A percentile compares a stretch with the other conserved stretches of the same genome.
These are phyloP conservation scores for Tenthredo mesomela DNA, from an alignment of 2,888 invertebrate genomes.

Conservation along the genomic window DNA sequence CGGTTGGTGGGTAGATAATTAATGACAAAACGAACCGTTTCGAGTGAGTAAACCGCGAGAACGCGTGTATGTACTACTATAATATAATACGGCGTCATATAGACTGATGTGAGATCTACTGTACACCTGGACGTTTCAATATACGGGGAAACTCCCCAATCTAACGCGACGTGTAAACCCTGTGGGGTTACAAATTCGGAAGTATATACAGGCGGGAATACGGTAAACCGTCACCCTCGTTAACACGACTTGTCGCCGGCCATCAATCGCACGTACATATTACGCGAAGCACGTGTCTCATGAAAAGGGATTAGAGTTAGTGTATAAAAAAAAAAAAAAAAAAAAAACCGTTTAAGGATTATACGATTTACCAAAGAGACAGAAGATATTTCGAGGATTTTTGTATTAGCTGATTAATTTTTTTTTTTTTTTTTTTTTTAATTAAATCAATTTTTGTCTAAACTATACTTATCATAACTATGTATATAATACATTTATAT, in stretches of 20 bases:
- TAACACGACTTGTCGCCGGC: conserved; percentile 3
- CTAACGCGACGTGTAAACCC: neutral
- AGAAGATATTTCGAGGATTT: neutral
- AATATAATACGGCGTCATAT: neutral
- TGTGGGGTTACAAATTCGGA: neutral
- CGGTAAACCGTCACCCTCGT: neutral
- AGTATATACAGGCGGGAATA: neutral
- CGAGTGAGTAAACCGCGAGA: neutral
- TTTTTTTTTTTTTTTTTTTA: neutral
- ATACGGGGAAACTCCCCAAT: neutral
- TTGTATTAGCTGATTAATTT: neutral
- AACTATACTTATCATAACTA: neutral
- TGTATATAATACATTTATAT: neutral
- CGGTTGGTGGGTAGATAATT: conserved; percentile 32
- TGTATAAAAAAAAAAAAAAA: neutral
- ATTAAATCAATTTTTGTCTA: neutral
- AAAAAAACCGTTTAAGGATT: neutral
- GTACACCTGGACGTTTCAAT: conserved; percentile 3
- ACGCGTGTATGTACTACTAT: no score
- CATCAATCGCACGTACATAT: conserved; percentile 7
- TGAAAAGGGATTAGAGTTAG: neutral
- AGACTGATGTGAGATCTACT: neutral
- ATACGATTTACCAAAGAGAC: neutral
- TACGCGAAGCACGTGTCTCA: conserved; percentile 6
- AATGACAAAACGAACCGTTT: conserved; percentile 14